Percentiles rank a stretch among this genome's conserved stretches.
phyloP scores from a whole-genome alignment of 2,113 vertebrate genomes.

The Lepidothrix coronata region DNA sequence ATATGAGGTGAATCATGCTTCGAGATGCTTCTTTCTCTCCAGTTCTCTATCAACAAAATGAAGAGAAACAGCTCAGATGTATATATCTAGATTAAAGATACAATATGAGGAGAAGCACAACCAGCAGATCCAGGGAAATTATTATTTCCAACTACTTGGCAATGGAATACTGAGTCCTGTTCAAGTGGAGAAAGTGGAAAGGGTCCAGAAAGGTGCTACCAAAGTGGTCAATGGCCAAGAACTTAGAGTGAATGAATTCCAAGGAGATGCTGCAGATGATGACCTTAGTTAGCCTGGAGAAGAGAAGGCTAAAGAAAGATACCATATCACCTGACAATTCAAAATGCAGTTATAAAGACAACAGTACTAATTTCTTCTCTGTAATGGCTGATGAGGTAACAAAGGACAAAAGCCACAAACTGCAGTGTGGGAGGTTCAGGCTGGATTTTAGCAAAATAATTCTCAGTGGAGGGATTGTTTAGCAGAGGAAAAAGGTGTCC shows the following conservation, averaged over 20 bases:
- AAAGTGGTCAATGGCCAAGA: neutral
- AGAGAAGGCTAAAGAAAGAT: neutral
- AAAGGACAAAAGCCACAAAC: neutral
- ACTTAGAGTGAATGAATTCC: neutral
- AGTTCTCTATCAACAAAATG: neutral
- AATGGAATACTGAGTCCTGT: neutral
- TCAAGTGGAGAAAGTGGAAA: neutral
- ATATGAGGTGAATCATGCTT: neutral
- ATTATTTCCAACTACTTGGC: neutral
- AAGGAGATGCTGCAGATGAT: neutral
- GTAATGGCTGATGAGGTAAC: neutral
- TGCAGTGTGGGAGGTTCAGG: neutral
- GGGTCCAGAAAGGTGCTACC: neutral
- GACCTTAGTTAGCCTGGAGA: neutral
- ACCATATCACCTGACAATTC: neutral
- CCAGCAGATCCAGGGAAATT: neutral
- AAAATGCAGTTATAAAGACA: neutral
- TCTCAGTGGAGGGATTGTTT: neutral
- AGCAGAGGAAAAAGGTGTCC: neutral
- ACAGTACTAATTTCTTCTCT: neutral
- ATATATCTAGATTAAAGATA: neutral
- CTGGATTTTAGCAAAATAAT: neutral
- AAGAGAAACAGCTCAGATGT: neutral
- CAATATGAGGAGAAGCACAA: neutral
- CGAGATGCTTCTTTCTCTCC: neutral